Base-by-base conservation (phyloP, 2,888 invertebrate species). In the Torymus aiolomorphi region DNA sequence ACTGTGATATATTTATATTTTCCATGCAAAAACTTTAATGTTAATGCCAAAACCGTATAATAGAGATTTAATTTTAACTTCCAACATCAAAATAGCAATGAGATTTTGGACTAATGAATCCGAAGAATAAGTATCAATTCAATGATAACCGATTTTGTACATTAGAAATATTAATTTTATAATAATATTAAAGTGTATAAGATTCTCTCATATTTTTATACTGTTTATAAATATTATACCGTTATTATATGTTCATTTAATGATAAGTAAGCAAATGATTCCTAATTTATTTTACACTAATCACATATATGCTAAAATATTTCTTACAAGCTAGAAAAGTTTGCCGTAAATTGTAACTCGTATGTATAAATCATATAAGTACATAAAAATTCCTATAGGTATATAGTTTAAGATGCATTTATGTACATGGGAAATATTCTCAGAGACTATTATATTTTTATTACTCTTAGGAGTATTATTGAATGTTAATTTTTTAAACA, bases 381-480 rank as follows among this genome's bases (percentile, higher is more conserved):
- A 31, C 54, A 56, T 56, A 56, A 31, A 52, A 56, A 63, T 31
- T 63, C 54, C n/a, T 20, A 62, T 51, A 24, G 2, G 3, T 3
- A 3, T 24, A 16, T 54, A 51, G 11, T 54, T 54, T 56, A 5
- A 16, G 54, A 16, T 62, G 31, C 51, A 24, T 42, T 49, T 42
- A 20, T 59, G 31, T 18, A 72, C 42, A 63, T 73, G 73, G 56
- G 73, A 73, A 73, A 54, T 18, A 54, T 63, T 73, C 73, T 63
- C 63, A 63, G 63, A 42, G 13, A 24, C 24, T 24, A 20, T n/a
- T 62, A 63, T 31, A 12, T 42, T 31, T 42, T 63, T 18, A 14
- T 65, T 61, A 12, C 61, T 10, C 10, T 0, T 70, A 4, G 51
- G 18, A 18, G 18, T 16, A 56, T 16, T 14, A 14, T 73, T 42